These are phyloP conservation scores for Rostratula benghalensis DNA, from an alignment of 2,113 vertebrate genomes.

Conservation along the genomic window DNA sequence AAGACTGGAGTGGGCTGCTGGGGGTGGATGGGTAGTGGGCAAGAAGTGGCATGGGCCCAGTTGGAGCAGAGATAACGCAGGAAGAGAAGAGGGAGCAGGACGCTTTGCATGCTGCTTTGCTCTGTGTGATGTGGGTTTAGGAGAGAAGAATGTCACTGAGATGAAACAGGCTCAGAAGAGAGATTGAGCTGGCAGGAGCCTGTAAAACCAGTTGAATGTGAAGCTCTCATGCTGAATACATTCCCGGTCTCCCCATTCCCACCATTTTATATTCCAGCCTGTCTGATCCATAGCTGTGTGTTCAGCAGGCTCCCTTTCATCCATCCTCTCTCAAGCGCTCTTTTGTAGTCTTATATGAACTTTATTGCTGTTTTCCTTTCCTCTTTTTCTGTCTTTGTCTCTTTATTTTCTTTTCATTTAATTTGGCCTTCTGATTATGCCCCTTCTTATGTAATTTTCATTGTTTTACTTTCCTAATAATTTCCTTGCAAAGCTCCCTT, in stretches of 20 bases:
- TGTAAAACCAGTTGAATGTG: background rate
- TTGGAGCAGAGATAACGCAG: background rate
- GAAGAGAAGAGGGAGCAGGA: background rate
- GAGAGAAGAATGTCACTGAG: background rate
- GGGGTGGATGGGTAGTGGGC: background rate
- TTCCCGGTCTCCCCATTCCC: background rate
- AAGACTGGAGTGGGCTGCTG: rapidly evolving
- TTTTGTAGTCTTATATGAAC: background rate
- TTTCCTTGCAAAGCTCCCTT: background rate
- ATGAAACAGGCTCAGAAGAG: background rate
- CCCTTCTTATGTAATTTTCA: background rate
- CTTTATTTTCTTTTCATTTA: background rate
- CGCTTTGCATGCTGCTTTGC: background rate
- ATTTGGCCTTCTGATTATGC: background rate
- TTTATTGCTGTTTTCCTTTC: background rate
- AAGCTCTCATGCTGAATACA: background rate
- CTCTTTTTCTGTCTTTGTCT: background rate
- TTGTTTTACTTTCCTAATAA: background rate
- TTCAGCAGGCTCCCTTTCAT: background rate
- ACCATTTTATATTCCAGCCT: background rate
- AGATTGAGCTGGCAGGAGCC: background rate
- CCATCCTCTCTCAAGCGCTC: background rate
- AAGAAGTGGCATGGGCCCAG: background rate
- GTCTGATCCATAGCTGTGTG: background rate
- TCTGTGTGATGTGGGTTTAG: slow-evolving; percentile 14